phyloP scores from a whole-genome alignment of 2,113 vertebrate genomes.

The Phalacrocorax brasilianus region DNA sequence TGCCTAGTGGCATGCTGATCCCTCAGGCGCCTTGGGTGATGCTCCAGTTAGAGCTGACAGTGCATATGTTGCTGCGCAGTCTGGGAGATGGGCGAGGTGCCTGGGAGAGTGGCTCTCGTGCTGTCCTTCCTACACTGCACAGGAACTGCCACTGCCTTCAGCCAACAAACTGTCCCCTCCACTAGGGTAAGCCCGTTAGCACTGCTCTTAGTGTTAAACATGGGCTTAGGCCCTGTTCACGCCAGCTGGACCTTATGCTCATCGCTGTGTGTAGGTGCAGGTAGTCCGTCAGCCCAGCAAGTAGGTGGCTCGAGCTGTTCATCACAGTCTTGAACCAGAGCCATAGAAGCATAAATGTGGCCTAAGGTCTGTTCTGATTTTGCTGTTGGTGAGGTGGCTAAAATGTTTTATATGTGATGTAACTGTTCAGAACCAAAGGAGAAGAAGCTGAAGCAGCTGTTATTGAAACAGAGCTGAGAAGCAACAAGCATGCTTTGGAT shows the following conservation, averaged over 20 bases:
- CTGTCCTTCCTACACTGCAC: not conserved
- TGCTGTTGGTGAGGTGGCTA: not conserved
- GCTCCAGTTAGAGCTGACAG: not conserved
- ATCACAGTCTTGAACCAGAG: not conserved
- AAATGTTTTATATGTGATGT: not conserved
- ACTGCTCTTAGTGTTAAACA: not conserved
- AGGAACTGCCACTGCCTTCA: not conserved
- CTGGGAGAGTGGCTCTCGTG: not conserved
- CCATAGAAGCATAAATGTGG: not conserved
- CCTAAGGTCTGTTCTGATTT: not conserved
- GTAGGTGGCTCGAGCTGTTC: not conserved
- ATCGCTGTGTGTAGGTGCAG: not conserved
- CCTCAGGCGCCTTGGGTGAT: not conserved
- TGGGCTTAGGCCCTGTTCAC: accelerated
- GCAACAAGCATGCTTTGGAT: not conserved
- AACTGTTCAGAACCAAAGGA: not conserved
- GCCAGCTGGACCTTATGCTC: not conserved
- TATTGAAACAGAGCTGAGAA: not conserved
- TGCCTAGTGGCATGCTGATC: not conserved
- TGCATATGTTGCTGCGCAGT: accelerated
- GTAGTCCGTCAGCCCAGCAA: not conserved
- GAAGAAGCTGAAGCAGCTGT: not conserved
- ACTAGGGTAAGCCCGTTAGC: not conserved
- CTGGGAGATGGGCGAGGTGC: not conserved
- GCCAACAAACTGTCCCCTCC: not conserved